These are phyloP conservation scores for Acanthornis magna DNA, from an alignment of 2,797 vertebrate genomes.

Conservation along the genomic window DNA sequence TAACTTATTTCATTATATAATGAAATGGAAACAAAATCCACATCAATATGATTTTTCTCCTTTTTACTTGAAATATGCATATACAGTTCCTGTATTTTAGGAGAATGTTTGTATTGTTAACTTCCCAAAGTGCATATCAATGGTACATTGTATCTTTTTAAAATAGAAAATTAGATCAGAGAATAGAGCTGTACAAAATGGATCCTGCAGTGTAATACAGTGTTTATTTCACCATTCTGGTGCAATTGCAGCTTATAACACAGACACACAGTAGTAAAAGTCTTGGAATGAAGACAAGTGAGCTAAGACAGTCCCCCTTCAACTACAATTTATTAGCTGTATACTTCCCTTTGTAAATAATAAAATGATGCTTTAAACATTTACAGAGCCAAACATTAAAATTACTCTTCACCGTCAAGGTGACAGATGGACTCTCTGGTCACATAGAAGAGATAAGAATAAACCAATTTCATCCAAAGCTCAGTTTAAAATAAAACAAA, in stretches of 20 bases:
- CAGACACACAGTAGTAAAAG: neutral
- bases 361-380: neutral
- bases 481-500: neutral
- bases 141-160: neutral
- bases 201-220: neutral
- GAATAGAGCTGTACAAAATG: neutral
- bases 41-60: neutral
- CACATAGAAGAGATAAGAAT: neutral
- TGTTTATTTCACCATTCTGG: neutral
- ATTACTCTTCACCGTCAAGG: neutral
- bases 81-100: neutral
- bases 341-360: slow-evolving; percentile 9
- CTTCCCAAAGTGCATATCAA: neutral
- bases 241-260: neutral
- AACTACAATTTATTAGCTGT: neutral
- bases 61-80: neutral
- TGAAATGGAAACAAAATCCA: neutral
- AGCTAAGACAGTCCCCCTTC: neutral
- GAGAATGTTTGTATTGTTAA: neutral
- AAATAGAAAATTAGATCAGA: neutral
- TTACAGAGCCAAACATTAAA: slow-evolving; percentile 16
- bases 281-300: neutral
- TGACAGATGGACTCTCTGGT: neutral
- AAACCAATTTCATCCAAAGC: neutral
- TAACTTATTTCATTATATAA: neutral